Evolutionary conservation across 1,140 invertebrate genomes (phyloP).

Genomic region (Stegodyphus mimosarum): DNA sequence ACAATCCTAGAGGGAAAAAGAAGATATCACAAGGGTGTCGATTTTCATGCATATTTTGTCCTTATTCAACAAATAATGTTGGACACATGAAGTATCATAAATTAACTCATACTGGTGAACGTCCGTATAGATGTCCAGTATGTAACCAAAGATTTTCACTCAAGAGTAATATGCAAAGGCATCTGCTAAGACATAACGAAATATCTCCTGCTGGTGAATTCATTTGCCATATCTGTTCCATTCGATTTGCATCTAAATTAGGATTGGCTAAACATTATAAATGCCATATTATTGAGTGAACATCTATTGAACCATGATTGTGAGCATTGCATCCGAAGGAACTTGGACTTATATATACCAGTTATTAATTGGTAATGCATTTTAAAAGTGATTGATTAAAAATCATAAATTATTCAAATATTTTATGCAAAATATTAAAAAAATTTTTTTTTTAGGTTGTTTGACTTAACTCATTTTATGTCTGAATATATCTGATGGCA

Average conservation of each 20-base stretch:
- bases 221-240: neutral
- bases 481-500: no score
- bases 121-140: neutral
- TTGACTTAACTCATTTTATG: no score
- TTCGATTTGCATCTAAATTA: neutral
- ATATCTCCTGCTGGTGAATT: neutral
- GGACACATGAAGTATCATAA: slow-evolving; percentile 9
- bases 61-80: slow-evolving; percentile 1
- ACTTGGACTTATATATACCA: no score
- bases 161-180: neutral
- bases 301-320: no score
- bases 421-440: no score
- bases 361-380: no score
- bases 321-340: no score
- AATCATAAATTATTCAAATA: no score
- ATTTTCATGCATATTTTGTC: neutral
- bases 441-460: no score
- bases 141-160: neutral
- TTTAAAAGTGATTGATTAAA: no score
- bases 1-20: neutral
- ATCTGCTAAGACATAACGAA: neutral
- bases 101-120: neutral
- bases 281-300: no score
- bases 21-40: neutral
- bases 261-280: neutral